Base-by-base conservation (phyloP, 2,888 invertebrate genomes). In the Himalopsyche anomala region DNA sequence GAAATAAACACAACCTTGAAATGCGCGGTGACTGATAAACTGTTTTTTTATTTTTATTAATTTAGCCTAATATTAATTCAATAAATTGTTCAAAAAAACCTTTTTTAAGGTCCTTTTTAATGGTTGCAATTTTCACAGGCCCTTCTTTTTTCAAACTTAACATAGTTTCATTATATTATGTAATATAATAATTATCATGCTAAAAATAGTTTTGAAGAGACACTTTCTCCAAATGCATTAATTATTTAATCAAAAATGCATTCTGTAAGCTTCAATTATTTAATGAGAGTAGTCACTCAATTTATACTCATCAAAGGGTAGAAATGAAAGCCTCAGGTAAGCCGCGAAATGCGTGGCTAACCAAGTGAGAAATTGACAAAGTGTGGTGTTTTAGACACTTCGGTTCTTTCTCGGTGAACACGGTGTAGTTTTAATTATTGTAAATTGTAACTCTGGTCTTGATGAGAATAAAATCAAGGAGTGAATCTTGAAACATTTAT, bases 331-430 rank as follows among this genome's bases (percentile, higher is more conserved):
- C 38, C n/a, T 19, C 81, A 85, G 80, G 87, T 74, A 79, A n/a
- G 36, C 51, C 36, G 80, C 80, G 79, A 69, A 62, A 87, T 54
- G 84, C 81, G 84, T 45, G 87, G 80, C 79, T 80, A 88, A 51
- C 88, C 87, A 87, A 86, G 83, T 86, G 84, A 84, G 81, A 88
- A 88, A 88, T 88, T 88, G 84, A 36, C 83, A 85, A 87, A 88
- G 87, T 81, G 84, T 42, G 42, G 82, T 86, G 86, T 84, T 85
- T 83, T 19, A 87, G 86, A 87, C 87, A 87, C 85, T 85, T 86
- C 42, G 86, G 81, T 86, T 87, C 80, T 80, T 80, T 82, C 69
- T 56, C 82, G 19, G 79, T 85, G 82, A 85, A 56, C 82, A 85
- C 85, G 42, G 62, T 28, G 81, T 56, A 38, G 45, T 81, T 45